Conservation (phyloP, 2,888 invertebrate genomes). For the Tethea ocularis region DNA sequence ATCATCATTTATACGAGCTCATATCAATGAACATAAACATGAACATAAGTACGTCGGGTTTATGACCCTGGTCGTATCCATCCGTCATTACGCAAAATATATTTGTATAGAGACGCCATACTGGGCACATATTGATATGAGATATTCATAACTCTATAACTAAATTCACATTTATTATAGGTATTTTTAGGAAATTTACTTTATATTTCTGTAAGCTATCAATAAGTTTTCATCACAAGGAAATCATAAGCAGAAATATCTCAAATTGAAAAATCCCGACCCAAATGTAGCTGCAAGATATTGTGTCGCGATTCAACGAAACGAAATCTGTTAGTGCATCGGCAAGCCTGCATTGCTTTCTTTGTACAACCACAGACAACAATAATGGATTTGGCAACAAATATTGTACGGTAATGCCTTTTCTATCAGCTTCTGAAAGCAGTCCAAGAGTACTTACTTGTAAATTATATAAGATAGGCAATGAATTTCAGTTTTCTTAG, state of each 20-base stretch:
- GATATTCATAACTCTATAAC: too few relatives aligned
- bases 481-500: too few relatives aligned
- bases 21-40: constrained; percentile 71
- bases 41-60: constrained; percentile 67
- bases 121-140: neutral
- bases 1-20: constrained; percentile 51
- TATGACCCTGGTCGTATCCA: constrained; percentile 56
- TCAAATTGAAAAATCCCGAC: constrained; percentile 54
- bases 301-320: constrained; percentile 42
- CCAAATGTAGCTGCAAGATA: constrained; percentile 50
- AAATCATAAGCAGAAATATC: constrained; percentile 51
- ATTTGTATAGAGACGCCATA: neutral
- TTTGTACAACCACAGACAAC: constrained; percentile 39
- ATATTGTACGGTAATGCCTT: constrained; percentile 19
- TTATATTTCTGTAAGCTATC: neutral
- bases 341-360: constrained; percentile 50
- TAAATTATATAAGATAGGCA: neutral
- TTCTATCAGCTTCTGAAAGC: neutral
- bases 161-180: too few relatives aligned
- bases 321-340: constrained; percentile 48
- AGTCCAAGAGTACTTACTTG: neutral
- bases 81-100: constrained; percentile 46
- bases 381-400: constrained; percentile 54
- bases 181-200: too few relatives aligned
- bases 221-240: constrained; percentile 23